phyloP scores from a whole-genome alignment of 2,113 vertebrate genomes.

The Elephantulus edwardii region DNA sequence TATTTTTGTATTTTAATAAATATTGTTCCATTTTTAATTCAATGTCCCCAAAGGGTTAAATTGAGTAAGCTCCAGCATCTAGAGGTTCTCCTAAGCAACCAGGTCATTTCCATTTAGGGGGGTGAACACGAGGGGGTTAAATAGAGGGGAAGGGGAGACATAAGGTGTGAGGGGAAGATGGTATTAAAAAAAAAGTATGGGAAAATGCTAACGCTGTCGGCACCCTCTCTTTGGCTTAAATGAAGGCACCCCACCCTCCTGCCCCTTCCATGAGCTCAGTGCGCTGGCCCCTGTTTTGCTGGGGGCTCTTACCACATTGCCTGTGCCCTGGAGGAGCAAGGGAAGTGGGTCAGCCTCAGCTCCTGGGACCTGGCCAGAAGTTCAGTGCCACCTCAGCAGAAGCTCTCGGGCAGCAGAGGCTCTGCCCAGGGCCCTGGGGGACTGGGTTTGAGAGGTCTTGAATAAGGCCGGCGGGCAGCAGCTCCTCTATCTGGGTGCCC shows the following conservation, averaged over 20 bases:
- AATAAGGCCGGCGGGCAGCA: slow-evolving; percentile 38
- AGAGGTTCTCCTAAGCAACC: slow-evolving; percentile 57
- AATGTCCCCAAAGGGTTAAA: slow-evolving; percentile 76
- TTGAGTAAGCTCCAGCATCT: slow-evolving; percentile 67
- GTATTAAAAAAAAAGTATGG: background rate
- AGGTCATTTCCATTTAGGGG: slow-evolving; percentile 58
- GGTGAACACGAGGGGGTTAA: background rate
- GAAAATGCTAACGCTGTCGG: slow-evolving; percentile 61
- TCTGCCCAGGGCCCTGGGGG: slow-evolving; percentile 35
- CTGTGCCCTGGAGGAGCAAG: slow-evolving; percentile 56
- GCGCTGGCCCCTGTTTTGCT: slow-evolving; percentile 62
- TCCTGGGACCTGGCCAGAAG: slow-evolving; percentile 70
- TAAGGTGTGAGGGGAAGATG: background rate
- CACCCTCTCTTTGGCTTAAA: slow-evolving; percentile 69
- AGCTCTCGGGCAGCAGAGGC: slow-evolving; percentile 46
- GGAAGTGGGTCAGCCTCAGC: slow-evolving; percentile 77
- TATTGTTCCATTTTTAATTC: slow-evolving; percentile 82
- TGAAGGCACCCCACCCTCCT: slow-evolving; percentile 54
- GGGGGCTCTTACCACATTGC: slow-evolving; percentile 52
- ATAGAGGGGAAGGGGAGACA: background rate
- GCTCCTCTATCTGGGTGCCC: slow-evolving; percentile 30
- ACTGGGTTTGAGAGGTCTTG: slow-evolving; percentile 49
- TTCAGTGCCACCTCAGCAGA: slow-evolving; percentile 73
- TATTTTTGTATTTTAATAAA: slow-evolving; percentile 86
- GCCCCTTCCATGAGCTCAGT: slow-evolving; percentile 48